Evolutionary conservation across 2,888 invertebrate genomes (phyloP), one percentile per base, ranked within the genome.

Genomic region (Trachelus iudaicus): DNA sequence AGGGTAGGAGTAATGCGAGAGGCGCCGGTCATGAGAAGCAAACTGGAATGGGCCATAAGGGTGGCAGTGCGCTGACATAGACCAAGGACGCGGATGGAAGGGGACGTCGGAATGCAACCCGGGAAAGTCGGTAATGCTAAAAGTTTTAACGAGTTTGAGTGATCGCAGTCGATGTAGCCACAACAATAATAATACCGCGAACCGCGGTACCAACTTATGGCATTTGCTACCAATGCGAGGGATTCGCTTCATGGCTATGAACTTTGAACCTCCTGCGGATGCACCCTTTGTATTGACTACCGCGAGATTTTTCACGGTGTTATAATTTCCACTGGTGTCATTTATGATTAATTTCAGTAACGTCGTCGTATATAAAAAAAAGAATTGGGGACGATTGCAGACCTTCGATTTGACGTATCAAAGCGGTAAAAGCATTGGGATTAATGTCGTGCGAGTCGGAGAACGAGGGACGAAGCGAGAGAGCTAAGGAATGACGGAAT

Each of bases 141-240:
- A 91, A 91, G 91, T 91, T 91, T 90, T 91, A 91, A 91, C 91
- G 90, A 91, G 90, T 91, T 90, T 90, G 90, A 91, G 87, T 89
- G 91, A 90, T 91, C 89, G 37, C 86, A 88, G 90, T 90, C 91
- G 90, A 91, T 91, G 89, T 86, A 86, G 86, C 89, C 88, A 87
- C 89, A 90, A 90, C 88, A 89, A 90, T 87, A 90, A 90, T 88
- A 88, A 90, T 88, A 88, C 12, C 80, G 81, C 79, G 80, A 82
- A 69, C 83, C 84, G 83, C 84, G 88, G 89, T 89, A 89, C 89
- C 84, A 87, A 88, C 86, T 89, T 88, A 89, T 88, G 87, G 86
- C 86, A 83, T 84, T 86, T 84, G 69, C 40, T 71, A 71, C 71
- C 33, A 34, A 9, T 23, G 56, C 56, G 56, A 56, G 56, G 56